Percentiles rank a stretch among this genome's conserved stretches.
Evolutionary conservation across 2,888 invertebrate genomes (phyloP).

Genomic region (Epicampocera succincta): DNA sequence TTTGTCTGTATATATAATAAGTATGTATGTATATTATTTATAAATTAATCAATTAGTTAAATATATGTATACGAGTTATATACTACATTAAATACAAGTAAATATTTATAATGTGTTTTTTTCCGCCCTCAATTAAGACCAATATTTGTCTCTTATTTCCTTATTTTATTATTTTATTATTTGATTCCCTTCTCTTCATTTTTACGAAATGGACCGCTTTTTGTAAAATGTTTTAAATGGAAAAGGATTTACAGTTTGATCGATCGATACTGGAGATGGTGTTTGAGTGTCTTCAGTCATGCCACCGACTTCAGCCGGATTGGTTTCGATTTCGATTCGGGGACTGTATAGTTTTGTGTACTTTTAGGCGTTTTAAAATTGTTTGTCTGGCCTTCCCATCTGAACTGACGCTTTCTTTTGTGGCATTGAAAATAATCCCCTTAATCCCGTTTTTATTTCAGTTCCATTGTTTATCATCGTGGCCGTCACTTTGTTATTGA

Average conservation of each 20-base stretch:
- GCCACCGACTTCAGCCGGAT: too few species aligned
- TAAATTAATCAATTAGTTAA: constrained; percentile 51
- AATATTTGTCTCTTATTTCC: neutral
- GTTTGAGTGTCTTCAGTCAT: too few species aligned
- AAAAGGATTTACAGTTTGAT: constrained; percentile 20
- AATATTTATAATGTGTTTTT: constrained; percentile 59
- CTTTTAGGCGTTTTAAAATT: too few species aligned
- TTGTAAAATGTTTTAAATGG: neutral
- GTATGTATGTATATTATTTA: constrained; percentile 58
- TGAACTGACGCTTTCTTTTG: too few species aligned
- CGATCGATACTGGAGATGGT: too few species aligned
- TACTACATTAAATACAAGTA: constrained; percentile 69
- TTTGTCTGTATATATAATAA: constrained; percentile 12
- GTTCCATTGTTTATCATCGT: too few species aligned
- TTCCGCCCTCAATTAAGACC: constrained; percentile 24
- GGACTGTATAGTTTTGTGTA: too few species aligned
- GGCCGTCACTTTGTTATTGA: too few species aligned
- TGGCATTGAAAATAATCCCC: too few species aligned
- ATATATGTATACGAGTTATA: constrained; percentile 52
- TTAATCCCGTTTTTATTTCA: too few species aligned
- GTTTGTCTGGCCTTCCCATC: too few species aligned
- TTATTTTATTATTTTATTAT: neutral
- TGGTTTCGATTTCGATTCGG: too few species aligned
- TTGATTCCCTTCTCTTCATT: neutral
- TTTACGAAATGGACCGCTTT: constrained; percentile 33